Base-by-base conservation (phyloP, 2,797 vertebrate genomes). In the Megalops cyprinoides region DNA sequence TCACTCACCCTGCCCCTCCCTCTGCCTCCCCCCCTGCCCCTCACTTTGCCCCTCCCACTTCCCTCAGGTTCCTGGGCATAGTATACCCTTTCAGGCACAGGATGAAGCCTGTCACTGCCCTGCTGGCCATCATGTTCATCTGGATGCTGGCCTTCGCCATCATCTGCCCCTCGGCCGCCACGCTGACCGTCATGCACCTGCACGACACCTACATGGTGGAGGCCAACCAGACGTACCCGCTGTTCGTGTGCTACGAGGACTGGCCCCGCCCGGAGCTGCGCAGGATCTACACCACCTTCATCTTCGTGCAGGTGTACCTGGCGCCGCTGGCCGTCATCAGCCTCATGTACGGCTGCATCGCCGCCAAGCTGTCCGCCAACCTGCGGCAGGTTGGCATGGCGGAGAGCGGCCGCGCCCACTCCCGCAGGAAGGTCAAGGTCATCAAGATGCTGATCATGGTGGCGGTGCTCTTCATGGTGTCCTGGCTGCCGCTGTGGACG, bases 401-500 rank as follows among this genome's bases (percentile, higher is more conserved):
- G 7, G 76, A 62, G 74, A 79, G 28, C 6, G 67, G 85, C 10
- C 65, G 37, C 0, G 71, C 28, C 0, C 69, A 82, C n/a, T 88
- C 84, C 34, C 84, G 75, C 42, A 79, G 81, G 62, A 85, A 86
- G 58, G 78, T 88, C 23, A 91, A 89, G 78, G 87, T 90, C 39
- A 87, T 91, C 42, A 91, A 90, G 82, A 91, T 91, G 91, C 87
- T 92, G 23, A 84, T 88, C 51, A 85, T 86, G 25, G 89, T 91
- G 67, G 87, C 90, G 0, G 31, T 88, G 39, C 86, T 92, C 58
- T 92, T 92, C 84, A 92, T 90, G 89, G 76, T 90, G 18, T 89
- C 90, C 23, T 91, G 89, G 89, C 80, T 92, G 25, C 91, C 88
- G 0, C 82, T 92, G 49, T 92, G 90, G 90, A 90, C 87, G 0